These are phyloP conservation scores for Odontocerum albicorne DNA, from an alignment of 2,888 invertebrate genomes.

Conservation along the genomic window DNA sequence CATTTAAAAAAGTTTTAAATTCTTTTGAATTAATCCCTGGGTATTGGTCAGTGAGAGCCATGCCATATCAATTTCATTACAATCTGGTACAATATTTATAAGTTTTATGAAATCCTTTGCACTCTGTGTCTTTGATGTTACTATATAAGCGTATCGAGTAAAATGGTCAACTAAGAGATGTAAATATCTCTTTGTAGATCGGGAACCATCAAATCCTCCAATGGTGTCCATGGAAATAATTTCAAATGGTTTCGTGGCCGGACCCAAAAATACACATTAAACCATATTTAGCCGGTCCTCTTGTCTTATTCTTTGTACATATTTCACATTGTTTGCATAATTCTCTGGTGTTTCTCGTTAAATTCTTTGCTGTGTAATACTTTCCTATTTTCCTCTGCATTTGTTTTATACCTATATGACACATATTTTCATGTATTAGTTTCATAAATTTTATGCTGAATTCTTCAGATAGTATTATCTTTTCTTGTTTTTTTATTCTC, in stretches of 20 bases:
- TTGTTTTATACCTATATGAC: too few relatives aligned
- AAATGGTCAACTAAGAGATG: constrained; percentile 39
- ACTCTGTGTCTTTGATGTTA: constrained; percentile 38
- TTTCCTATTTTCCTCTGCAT: too few relatives aligned
- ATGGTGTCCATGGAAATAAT: constrained; percentile 40
- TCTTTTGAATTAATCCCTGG: constrained; percentile 39
- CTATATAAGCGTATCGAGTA: constrained; percentile 38
- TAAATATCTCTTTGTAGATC: constrained; percentile 40
- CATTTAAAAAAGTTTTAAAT: constrained; percentile 10
- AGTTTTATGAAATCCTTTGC: constrained; percentile 39
- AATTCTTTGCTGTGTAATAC: too few relatives aligned
- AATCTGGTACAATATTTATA: constrained; percentile 21
- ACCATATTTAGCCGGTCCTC: constrained; percentile 37
- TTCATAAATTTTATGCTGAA: too few relatives aligned
- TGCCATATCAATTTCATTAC: too few relatives aligned
- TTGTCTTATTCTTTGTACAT: constrained; percentile 40
- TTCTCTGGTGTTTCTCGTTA: too few relatives aligned
- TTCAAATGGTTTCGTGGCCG: constrained; percentile 39
- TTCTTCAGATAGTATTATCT: too few relatives aligned
- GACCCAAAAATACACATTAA: constrained; percentile 39
- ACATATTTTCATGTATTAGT: too few relatives aligned
- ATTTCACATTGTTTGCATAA: too few relatives aligned
- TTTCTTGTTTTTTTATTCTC: too few relatives aligned
- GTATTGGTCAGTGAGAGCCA: constrained; percentile 37
- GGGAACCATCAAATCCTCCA: constrained; percentile 38